Evolutionary conservation across 2,888 invertebrate species (phyloP).

Genomic region (Pachycephus smyrnensis): DNA sequence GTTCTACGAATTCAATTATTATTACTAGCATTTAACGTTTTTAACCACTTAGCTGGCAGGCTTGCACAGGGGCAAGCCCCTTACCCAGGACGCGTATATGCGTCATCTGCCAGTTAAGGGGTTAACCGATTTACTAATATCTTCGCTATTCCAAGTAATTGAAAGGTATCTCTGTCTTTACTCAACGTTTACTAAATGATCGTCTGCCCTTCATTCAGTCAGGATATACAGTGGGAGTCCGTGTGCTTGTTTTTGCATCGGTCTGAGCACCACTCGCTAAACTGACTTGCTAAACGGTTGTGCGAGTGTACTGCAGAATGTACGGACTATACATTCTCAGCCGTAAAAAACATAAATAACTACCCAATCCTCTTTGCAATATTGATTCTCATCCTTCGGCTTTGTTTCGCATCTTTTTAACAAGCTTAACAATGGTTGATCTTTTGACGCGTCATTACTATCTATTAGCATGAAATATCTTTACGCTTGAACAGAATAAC

Average conservation of each 20-base stretch:
- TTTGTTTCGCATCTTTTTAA: neutral
- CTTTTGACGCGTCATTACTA: neutral
- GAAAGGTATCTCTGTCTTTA: neutral
- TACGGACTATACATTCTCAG: neutral
- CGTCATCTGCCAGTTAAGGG: too few relatives aligned
- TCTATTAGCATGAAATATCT: neutral
- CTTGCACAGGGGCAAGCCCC: too few relatives aligned
- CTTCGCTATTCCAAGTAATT: neutral
- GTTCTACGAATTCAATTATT: neutral
- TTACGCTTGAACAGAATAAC: neutral
- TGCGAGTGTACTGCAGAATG: neutral
- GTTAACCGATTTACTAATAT: neutral
- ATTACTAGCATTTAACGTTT: neutral
- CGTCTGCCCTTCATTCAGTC: neutral
- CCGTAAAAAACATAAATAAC: neutral
- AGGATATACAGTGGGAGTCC: neutral
- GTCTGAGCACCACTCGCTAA: neutral
- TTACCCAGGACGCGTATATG: too few relatives aligned
- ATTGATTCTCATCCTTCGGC: neutral
- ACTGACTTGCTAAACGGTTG: neutral
- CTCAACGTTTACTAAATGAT: neutral
- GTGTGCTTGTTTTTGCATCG: neutral
- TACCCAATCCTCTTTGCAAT: neutral
- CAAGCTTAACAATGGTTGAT: neutral
- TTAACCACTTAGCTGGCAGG: too few relatives aligned